Conservation (phyloP, 1,140 invertebrate genomes). For the Lysiphlebus fabarum region DNA sequence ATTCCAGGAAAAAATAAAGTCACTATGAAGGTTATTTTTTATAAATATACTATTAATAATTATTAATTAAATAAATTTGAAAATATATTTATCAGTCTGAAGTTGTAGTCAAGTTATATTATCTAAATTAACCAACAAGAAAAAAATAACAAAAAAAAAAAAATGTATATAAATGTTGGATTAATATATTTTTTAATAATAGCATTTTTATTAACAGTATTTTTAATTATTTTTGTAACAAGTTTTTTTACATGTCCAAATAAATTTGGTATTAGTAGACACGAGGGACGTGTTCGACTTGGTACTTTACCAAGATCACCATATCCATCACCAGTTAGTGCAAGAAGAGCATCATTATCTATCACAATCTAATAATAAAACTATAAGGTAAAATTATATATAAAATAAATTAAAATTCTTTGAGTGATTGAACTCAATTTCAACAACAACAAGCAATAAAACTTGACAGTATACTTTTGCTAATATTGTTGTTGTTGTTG, state of each 20-base stretch:
- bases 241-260: constrained; percentile 24
- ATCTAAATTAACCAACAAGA: constrained; percentile 1
- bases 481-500: no score
- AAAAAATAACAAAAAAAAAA: constrained; percentile 3
- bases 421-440: neutral
- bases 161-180: constrained; percentile 22
- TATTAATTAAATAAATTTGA: no score
- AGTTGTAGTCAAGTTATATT: no score
- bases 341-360: constrained; percentile 1
- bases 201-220: constrained; percentile 19
- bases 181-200: constrained; percentile 25
- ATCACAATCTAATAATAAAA: constrained; percentile 1
- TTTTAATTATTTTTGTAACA: constrained; percentile 20
- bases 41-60: no score
- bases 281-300: constrained; percentile 22
- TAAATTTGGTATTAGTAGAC: constrained; percentile 22
- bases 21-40: no score
- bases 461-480: no score
- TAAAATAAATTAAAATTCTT: neutral
- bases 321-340: constrained; percentile 22
- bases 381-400: neutral
- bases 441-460: neutral
- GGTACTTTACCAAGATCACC: constrained; percentile 18
- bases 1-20: no score
- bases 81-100: no score